Conservation (phyloP, 1,140 invertebrate species). For the Caenorhabditis tropicalis region DNA sequence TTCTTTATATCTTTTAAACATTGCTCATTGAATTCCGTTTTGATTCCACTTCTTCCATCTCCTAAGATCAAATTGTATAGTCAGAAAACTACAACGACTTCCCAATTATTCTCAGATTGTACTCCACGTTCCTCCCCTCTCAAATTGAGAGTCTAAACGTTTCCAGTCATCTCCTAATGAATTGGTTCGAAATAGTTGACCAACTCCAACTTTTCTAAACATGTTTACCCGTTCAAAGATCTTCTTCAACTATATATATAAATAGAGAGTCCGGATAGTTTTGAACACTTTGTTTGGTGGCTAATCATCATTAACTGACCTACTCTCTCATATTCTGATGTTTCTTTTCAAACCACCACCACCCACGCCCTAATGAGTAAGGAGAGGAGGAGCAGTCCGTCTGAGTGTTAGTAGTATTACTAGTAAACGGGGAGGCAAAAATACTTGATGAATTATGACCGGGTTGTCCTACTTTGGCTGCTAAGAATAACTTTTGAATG, state of each 20-base stretch:
- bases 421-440: neutral
- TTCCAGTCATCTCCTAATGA: too few species aligned
- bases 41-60: too few species aligned
- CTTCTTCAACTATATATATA: neutral
- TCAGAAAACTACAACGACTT: too few species aligned
- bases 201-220: neutral
- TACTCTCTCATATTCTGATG: neutral
- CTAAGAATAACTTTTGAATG: slow-evolving; percentile 26
- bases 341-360: neutral
- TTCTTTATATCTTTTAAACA: too few species aligned
- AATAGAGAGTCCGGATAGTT: neutral
- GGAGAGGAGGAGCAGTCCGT: neutral
- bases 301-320: slow-evolving; percentile 15
- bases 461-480: too few species aligned
- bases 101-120: too few species aligned
- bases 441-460: slow-evolving; percentile 42
- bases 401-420: neutral
- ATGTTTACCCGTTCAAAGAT: neutral
- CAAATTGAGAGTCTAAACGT: too few species aligned
- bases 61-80: too few species aligned
- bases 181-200: neutral
- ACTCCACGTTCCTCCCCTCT: too few species aligned
- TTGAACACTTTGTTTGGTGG: neutral
- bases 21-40: too few species aligned
- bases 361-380: slow-evolving; percentile 27